A percentile compares a stretch with the other conserved stretches of the same genome.
Evolutionary conservation across 2,797 vertebrate genomes (phyloP).

Genomic region (Vultur gryphus): DNA sequence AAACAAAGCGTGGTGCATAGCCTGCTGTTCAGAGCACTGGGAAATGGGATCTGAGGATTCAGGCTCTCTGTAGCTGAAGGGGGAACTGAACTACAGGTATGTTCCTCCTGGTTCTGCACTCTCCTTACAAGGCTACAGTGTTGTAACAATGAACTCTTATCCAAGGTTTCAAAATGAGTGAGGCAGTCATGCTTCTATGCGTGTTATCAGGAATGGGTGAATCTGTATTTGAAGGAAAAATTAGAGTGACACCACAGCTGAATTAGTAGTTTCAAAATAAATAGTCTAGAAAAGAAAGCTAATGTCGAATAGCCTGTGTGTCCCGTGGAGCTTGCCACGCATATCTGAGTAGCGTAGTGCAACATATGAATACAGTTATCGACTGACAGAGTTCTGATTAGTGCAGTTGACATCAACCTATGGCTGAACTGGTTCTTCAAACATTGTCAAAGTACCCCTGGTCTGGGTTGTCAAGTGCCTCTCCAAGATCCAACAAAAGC

Average conservation of each 20-base stretch:
- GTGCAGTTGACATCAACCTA: slow-evolving; percentile 45
- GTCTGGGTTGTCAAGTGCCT: slow-evolving; percentile 25
- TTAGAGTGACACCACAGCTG: not conserved
- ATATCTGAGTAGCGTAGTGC: not conserved
- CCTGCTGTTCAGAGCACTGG: not conserved
- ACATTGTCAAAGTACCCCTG: slow-evolving; percentile 43
- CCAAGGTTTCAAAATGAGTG: not conserved
- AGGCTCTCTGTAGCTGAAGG: not conserved
- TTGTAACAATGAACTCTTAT: not conserved
- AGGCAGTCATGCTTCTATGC: rapidly evolving
- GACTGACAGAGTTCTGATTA: slow-evolving; percentile 20
- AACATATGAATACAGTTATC: slow-evolving; percentile 48
- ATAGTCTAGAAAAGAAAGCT: not conserved
- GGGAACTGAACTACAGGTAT: not conserved
- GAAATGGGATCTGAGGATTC: not conserved
- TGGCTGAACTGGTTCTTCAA: slow-evolving; percentile 64
- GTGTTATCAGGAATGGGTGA: not conserved
- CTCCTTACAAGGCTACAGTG: rapidly evolving
- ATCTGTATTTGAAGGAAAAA: not conserved
- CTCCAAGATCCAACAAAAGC: slow-evolving; percentile 58
- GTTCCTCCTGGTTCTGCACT: not conserved
- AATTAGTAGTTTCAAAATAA: not conserved
- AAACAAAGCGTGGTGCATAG: not conserved
- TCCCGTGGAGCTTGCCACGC: not conserved
- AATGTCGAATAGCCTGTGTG: not conserved